Base-by-base conservation (phyloP, 2,113 vertebrate genomes). In the Laticauda laticaudata region DNA sequence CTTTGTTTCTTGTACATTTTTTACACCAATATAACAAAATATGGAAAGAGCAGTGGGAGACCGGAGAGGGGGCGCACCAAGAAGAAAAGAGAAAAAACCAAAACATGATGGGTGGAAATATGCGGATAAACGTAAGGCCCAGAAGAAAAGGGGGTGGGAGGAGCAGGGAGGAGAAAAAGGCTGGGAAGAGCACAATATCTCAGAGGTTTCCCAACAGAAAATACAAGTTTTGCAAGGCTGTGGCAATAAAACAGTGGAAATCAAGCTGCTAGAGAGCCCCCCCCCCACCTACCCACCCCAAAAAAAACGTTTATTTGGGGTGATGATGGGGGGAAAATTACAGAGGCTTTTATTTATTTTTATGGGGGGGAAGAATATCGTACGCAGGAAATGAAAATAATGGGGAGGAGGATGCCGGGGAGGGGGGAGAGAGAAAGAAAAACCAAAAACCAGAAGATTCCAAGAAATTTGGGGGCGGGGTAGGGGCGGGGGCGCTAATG, bases 11-110 rank as follows among this genome's bases (percentile, higher is more conserved):
- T 98, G 98, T 98, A 98, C 97, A 98, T 97, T 98, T 98, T 98
- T 97, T 98, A 98, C 97, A 98, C 98, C 96, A 94, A 98, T 97
- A 97, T 98, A 98, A 98, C 97, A 98, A 98, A 98, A 97, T 97
- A 97, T 94, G 91, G 96, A 93, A 51, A 57, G 45, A 51, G 21
- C 59, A 51, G 69, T 6, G 29, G 15, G 23, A 59, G 51, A 24
- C 14, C 1, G 12, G 94, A n/a, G 34, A 29, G 12, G 3, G 3
- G 94, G 24, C 92, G 95, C 69, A 39, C 34, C 18, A 9, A 81
- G 18, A 81, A 75, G 1, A 4, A 5, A 69, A 69, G 1, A 4
- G 39, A 87, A 96, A 94, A 96, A 95, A 92, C 95, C 0, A 93
- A 96, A 90, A 92, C 94, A 93, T 96, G 96, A 97, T 89, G n/a